These are phyloP conservation scores for Brachyalestes nurse DNA, from an alignment of 2,797 vertebrate genomes.

Conservation along the genomic window DNA sequence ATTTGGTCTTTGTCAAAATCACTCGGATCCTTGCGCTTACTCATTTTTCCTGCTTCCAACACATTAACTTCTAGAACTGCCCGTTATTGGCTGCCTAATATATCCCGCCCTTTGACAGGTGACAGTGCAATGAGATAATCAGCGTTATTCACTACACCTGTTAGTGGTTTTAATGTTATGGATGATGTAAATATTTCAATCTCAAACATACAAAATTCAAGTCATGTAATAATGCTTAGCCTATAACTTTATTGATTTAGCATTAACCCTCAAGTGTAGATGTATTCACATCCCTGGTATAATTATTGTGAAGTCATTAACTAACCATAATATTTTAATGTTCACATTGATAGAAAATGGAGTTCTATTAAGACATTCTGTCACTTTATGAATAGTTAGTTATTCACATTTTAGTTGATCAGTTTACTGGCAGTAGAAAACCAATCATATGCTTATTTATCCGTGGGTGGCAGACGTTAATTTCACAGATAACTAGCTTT, in stretches of 20 bases:
- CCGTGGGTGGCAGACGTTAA: background rate
- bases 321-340: background rate
- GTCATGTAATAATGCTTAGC: background rate
- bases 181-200: slow-evolving; percentile 3
- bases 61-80: too few species aligned
- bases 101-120: too few species aligned
- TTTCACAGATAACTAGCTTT: background rate
- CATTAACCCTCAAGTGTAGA: slow-evolving; percentile 19
- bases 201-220: slow-evolving; percentile 37
- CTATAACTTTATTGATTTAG: background rate
- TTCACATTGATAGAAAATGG: slow-evolving; percentile 13
- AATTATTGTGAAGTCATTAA: background rate
- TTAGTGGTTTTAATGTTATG: too few species aligned
- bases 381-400: background rate
- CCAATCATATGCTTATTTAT: background rate
- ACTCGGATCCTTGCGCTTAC: too few species aligned
- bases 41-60: too few species aligned
- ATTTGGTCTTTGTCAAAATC: too few species aligned
- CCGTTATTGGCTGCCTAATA: too few species aligned
- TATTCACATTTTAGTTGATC: slow-evolving; percentile 23
- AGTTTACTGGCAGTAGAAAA: background rate
- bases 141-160: too few species aligned
- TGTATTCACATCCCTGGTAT: slow-evolving; percentile 12
- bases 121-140: too few species aligned
- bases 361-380: slow-evolving; percentile 4